Conservation (phyloP, 2,113 vertebrate species). For the Glaucidium brasilianum region DNA sequence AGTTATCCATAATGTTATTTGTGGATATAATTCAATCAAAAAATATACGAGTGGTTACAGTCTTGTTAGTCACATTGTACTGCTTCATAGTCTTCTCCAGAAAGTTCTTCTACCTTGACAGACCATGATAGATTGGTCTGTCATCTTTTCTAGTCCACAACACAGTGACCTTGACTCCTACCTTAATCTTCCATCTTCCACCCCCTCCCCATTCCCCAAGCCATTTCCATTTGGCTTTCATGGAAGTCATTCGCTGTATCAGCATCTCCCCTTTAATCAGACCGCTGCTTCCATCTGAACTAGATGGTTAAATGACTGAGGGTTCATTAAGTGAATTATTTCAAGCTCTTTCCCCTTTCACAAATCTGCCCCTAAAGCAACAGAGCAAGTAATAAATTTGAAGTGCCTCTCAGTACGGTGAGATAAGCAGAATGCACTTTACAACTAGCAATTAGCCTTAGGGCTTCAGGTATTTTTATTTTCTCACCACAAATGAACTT, state of each 20-base stretch:
- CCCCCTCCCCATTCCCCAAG: background rate
- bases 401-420: background rate
- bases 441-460: conserved; percentile 27
- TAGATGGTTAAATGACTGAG: background rate
- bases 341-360: background rate
- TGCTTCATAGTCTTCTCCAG: background rate
- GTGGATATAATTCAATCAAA: background rate
- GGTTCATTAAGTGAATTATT: conserved; percentile 40
- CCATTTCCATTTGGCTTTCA: conserved; percentile 28
- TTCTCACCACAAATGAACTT: background rate
- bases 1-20: background rate
- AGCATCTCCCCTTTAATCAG: conserved; percentile 34
- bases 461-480: conserved; percentile 24
- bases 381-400: background rate
- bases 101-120: background rate
- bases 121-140: background rate
- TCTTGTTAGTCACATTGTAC: background rate
- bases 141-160: background rate
- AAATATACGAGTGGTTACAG: background rate
- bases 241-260: conserved; percentile 3
- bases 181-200: background rate
- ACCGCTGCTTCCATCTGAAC: background rate
- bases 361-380: background rate
- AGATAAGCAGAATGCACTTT: conserved; percentile 26
- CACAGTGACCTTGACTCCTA: background rate